Percentiles rank a stretch among this genome's conserved stretches.
Conservation (phyloP, 2,888 invertebrate genomes). For the Aphrophora alni region DNA sequence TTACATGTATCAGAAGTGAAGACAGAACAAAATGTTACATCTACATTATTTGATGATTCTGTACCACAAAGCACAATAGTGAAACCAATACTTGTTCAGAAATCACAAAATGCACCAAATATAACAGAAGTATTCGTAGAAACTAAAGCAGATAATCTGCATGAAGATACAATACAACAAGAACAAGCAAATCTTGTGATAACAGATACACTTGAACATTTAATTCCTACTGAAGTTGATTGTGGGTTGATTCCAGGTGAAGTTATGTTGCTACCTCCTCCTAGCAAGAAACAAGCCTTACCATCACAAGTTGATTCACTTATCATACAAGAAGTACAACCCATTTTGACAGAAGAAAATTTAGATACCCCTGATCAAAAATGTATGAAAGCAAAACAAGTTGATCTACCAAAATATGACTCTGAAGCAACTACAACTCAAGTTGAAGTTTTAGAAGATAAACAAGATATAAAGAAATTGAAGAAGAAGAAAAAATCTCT, state of each 20-base stretch:
- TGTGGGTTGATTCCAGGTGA: not conserved
- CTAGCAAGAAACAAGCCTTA: not conserved
- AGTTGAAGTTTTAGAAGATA: not conserved
- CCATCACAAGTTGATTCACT: not conserved
- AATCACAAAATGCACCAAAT: not conserved
- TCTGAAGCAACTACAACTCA: not conserved
- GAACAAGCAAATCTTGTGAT: not conserved
- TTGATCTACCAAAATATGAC: not conserved
- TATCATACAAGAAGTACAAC: not conserved
- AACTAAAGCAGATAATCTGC: not conserved
- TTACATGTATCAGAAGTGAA: not conserved
- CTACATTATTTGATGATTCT: not conserved
- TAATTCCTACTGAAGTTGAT: not conserved
- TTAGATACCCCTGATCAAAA: not conserved
- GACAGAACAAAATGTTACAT: not conserved
- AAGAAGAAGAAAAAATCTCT: constrained; percentile 35
- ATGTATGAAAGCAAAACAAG: not conserved
- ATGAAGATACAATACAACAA: not conserved
- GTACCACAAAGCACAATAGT: not conserved
- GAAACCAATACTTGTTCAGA: not conserved
- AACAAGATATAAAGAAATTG: not conserved
- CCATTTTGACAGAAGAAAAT: not conserved
- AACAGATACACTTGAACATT: not conserved
- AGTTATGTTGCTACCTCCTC: not conserved
- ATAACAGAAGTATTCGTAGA: constrained; percentile 4